These are phyloP conservation scores for Monopterus albus DNA, from an alignment of 2,113 vertebrate species.

Conservation along the genomic window DNA sequence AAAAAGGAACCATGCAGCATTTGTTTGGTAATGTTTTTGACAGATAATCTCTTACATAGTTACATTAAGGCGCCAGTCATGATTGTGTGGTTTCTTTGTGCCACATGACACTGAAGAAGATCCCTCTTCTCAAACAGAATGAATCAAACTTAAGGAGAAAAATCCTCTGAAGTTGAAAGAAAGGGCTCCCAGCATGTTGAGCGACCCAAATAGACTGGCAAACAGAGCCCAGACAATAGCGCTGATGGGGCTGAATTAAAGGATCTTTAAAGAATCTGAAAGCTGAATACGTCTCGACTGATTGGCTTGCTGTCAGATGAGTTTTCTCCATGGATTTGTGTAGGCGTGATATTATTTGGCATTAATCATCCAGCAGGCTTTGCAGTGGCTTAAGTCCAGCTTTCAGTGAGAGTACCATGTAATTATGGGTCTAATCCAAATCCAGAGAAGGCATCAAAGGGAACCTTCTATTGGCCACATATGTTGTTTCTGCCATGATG, in stretches of 20 bases:
- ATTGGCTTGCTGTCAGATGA: background rate
- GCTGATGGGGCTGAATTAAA: background rate
- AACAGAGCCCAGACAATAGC: background rate
- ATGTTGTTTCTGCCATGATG: no score
- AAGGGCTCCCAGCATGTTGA: background rate
- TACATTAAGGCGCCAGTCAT: no score
- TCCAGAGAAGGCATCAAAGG: conserved; percentile 52
- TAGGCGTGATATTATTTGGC: background rate
- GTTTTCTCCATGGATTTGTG: background rate
- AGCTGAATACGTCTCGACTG: background rate
- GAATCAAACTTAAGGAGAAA: no score
- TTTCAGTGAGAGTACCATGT: conserved; percentile 37
- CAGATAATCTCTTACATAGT: no score
- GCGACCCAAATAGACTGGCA: background rate
- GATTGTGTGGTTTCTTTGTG: no score
- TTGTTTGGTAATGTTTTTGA: no score
- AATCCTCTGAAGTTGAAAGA: background rate
- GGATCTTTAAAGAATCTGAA: background rate
- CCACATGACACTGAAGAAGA: no score
- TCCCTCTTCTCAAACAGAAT: background rate
- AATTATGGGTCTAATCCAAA: conserved; percentile 65
- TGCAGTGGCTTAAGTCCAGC: conserved; percentile 6
- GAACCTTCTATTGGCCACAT: no score
- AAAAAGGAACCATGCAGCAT: no score
- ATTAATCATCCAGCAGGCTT: conserved; percentile 13